These are phyloP conservation scores for Marasmarcha lunaedactyla DNA, from an alignment of 2,888 invertebrate species.

Conservation along the genomic window DNA sequence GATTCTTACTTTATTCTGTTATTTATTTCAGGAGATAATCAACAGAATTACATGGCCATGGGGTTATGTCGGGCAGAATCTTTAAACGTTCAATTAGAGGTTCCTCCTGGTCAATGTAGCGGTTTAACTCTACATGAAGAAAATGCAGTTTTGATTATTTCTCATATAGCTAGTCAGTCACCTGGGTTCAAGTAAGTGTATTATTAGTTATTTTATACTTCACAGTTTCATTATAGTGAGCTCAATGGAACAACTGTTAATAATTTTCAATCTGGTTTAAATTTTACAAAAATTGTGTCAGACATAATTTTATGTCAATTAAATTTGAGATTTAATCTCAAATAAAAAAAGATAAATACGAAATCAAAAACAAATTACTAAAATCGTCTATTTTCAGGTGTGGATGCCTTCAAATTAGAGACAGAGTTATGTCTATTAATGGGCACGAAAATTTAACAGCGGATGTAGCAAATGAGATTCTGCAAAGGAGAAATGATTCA, in stretches of 20 bases:
- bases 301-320: no score
- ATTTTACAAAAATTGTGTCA: no score
- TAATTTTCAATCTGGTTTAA: no score
- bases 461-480: conserved; percentile 71
- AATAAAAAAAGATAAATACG: no score
- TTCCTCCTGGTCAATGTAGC: conserved; percentile 54
- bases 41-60: conserved; percentile 56
- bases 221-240: no score
- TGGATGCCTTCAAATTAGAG: conserved; percentile 82
- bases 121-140: conserved; percentile 56
- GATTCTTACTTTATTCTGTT: no score
- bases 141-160: conserved; percentile 41
- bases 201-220: no score
- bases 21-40: conserved; percentile 29
- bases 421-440: conserved; percentile 87
- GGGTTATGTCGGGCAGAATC: conserved; percentile 58
- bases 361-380: no score
- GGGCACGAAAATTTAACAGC: conserved; percentile 77
- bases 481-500: conserved; percentile 68
- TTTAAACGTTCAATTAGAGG: conserved; percentile 53
- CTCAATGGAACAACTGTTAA: no score
- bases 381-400: conserved; percentile 72
- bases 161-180: conserved; percentile 53
- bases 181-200: conserved; percentile 51
- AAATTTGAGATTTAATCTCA: no score